Conservation (phyloP, 2,113 vertebrate genomes). For the Arothron firmamentum region DNA sequence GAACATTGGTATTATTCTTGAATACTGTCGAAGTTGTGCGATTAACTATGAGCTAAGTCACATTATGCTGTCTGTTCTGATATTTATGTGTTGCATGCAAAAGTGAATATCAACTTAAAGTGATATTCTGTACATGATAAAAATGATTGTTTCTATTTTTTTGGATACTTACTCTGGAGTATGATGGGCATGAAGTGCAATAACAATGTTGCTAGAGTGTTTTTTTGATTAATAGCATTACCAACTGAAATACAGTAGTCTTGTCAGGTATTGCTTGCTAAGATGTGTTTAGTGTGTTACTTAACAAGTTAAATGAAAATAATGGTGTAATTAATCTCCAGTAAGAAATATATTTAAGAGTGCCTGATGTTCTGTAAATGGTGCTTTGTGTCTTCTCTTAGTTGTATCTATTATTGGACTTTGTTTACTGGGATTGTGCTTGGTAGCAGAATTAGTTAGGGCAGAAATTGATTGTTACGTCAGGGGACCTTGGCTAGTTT, state of each 20-base stretch:
- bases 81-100: slow-evolving; percentile 65
- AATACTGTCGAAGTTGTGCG: slow-evolving; percentile 37
- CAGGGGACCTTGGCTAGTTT: too few species aligned
- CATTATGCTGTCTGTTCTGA: slow-evolving; percentile 46
- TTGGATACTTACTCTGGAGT: background rate
- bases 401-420: background rate
- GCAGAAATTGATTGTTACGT: background rate
- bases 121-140: slow-evolving; percentile 44
- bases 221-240: too few species aligned
- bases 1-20: slow-evolving; percentile 63
- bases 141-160: slow-evolving; percentile 7
- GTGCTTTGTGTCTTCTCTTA: background rate
- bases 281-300: background rate
- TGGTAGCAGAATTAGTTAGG: background rate
- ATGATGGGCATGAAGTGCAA: too few species aligned
- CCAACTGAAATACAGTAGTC: too few species aligned
- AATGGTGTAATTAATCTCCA: background rate
- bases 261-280: too few species aligned
- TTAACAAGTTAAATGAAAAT: slow-evolving; percentile 1
- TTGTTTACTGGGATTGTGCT: background rate
- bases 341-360: too few species aligned
- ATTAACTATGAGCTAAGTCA: slow-evolving; percentile 46
- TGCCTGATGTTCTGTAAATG: background rate
- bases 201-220: too few species aligned
- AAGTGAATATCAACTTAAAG: slow-evolving; percentile 61